Evolutionary conservation across 1,140 invertebrate genomes (phyloP), one percentile per base, ranked within the genome.

Genomic region (Antheraea mylitta): DNA sequence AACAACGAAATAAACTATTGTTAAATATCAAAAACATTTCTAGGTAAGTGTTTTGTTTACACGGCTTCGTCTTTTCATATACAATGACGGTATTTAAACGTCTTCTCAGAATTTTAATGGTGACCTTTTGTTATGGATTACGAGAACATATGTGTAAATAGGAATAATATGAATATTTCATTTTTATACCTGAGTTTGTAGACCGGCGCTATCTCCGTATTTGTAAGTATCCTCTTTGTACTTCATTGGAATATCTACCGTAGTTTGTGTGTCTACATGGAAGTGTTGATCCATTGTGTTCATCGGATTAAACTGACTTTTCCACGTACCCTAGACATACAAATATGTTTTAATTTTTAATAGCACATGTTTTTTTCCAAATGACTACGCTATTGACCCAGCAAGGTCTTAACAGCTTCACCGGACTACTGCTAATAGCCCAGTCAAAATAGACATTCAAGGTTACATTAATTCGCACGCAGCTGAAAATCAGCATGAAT

Each of bases 241-340:
- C 96, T 96, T 96, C 94, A 96, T 95, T 36, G 94, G 87, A 19
- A 95, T 92, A 59, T 94, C 78, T 4, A 94, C 87, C 0, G 78
- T 89, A 19, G 91, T 87, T 0, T 78, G 84, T 11, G 82, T 76
- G 59, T 83, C 89, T 65, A 92, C 78, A 82, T 90, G 81, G 86
- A 95, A 96, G 63, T 80, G 79, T 70, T 82, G 83, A 13, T 79
- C 85, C 63, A 58, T 72, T 0, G 93, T 95, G 45, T 74, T 66
- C 0, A 73, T 64, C 3, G 75, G 81, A 38, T 91, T 72, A 76
- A 96, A 96, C 70, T 93, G 83, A 11, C 86, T 85, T 59, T 91
- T 78, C 96, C 96, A 96, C 19, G 87, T 89, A 53, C 95, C 89
- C 87, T 91, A 67, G 37, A 81, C 76, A 71, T 65, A 66, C 0